Base-by-base conservation (phyloP, 2,113 vertebrate genomes). In the Rynchops niger region DNA sequence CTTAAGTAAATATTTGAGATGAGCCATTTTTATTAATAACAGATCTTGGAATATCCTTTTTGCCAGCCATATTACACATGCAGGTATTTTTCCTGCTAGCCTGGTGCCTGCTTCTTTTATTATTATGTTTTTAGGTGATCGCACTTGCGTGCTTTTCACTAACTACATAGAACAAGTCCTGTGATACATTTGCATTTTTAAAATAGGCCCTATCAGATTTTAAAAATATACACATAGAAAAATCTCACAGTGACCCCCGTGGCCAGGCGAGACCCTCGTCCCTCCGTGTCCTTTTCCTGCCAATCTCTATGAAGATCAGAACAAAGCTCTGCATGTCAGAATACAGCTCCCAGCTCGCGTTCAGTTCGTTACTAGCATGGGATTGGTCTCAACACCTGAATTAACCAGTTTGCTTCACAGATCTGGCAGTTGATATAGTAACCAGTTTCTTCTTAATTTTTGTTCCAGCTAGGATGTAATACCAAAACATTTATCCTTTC, bases 1-100 rank as follows among this genome's bases (percentile, higher is more conserved):
- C 50, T 80, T 53, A n/a, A 72, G 30, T 86, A 84, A 95, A 74
- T 91, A 91, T 88, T 93, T 93, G 66, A 94, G 87, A 78, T 50
- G 52, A 90, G 49, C 53, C 11, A 29, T 86, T 91, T 95, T 91
- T 89, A 73, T 73, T 83, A 88, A 30, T 43, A 77, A 55, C 62
- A 40, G 47, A 74, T 87, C 70, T 86, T 89, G 38, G 50, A 82
- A 80, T 70, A 58, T 62, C 63, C 18, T 85, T 88, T 94, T 80
- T 73, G 22, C 50, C 67, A 82, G 34, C 55, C 55, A 34, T 50
- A 63, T 27, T 73, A 91, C 79, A 53, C 7, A 23, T 40, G 29
- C 42, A 62, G n/a, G 12, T 82, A 50, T 94, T 85, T 83, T 78
- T 70, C 74, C 62, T 83, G 62, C 19, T n/a, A 62, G 50, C n/a